Percentiles rank a stretch among this genome's conserved stretches.
These are phyloP conservation scores for Pitangus sulphuratus DNA, from an alignment of 2,797 vertebrate species.

Conservation along the genomic window DNA sequence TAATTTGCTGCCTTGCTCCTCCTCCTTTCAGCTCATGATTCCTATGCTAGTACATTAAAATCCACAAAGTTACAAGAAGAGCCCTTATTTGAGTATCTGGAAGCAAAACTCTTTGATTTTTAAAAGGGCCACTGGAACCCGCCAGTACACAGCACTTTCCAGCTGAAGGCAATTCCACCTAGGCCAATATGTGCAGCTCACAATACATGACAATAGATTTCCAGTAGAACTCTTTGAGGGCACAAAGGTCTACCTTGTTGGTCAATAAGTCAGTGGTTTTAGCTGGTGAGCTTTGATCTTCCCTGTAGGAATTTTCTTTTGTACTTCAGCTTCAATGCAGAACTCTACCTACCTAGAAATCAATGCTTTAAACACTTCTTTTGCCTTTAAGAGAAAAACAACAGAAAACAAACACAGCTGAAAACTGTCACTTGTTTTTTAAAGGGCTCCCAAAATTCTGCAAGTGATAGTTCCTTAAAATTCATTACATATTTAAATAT, in stretches of 20 bases:
- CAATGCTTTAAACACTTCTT: not conserved
- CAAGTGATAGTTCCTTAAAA: not conserved
- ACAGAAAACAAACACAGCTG: not conserved
- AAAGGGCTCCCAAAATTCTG: not conserved
- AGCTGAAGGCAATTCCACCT: not conserved
- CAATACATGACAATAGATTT: slow-evolving; percentile 10
- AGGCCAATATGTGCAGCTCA: not conserved
- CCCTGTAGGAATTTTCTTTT: slow-evolving; percentile 31
- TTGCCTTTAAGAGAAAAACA: not conserved
- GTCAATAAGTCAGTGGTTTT: slow-evolving; percentile 19
- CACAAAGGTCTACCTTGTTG: not conserved
- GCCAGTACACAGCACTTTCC: not conserved
- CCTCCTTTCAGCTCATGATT: not conserved
- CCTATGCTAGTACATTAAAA: not conserved
- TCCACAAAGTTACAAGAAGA: not conserved
- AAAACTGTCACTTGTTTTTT: not conserved
- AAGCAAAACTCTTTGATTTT: not conserved
- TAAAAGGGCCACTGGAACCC: not conserved
- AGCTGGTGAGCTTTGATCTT: slow-evolving; percentile 36
- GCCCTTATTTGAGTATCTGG: not conserved
- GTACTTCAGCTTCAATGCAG: not conserved
- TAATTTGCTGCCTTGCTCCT: not conserved
- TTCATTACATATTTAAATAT: not conserved
- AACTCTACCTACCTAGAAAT: slow-evolving; percentile 3
- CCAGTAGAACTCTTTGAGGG: not conserved